These are phyloP conservation scores for Argentina silus DNA, from an alignment of 2,797 vertebrate genomes.

Conservation along the genomic window DNA sequence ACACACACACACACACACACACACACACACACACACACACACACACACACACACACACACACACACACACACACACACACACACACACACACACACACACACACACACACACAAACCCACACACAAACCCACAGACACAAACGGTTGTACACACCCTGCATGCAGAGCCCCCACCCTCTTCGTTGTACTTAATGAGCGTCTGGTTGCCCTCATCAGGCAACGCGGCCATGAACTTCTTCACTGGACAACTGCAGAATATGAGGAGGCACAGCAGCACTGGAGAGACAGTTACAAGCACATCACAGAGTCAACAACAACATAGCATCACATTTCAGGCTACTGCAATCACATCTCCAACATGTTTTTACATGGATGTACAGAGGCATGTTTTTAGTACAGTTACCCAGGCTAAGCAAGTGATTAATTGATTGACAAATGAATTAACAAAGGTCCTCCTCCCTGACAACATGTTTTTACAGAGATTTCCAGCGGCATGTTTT, in stretches of 20 bases:
- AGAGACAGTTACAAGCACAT: neutral
- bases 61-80: neutral
- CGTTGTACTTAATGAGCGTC: constrained; percentile 81
- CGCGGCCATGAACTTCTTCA: neutral
- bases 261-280: constrained; percentile 66
- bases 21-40: constrained; percentile 10
- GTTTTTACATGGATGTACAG: neutral
- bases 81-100: constrained; percentile 13
- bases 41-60: neutral
- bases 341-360: no score
- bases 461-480: no score
- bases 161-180: constrained; percentile 72
- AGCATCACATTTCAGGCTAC: neutral
- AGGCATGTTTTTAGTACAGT: neutral
- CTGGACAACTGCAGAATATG: constrained; percentile 11
- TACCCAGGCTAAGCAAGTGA: no score
- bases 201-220: constrained; percentile 71
- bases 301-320: neutral
- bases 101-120: constrained; percentile 37
- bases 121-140: neutral
- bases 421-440: neutral
- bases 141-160: constrained; percentile 55
- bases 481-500: neutral
- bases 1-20: neutral
- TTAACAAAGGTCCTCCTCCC: neutral